phyloP scores from a whole-genome alignment of 2,797 vertebrate genomes.

The Chrysocyon brachyurus region DNA sequence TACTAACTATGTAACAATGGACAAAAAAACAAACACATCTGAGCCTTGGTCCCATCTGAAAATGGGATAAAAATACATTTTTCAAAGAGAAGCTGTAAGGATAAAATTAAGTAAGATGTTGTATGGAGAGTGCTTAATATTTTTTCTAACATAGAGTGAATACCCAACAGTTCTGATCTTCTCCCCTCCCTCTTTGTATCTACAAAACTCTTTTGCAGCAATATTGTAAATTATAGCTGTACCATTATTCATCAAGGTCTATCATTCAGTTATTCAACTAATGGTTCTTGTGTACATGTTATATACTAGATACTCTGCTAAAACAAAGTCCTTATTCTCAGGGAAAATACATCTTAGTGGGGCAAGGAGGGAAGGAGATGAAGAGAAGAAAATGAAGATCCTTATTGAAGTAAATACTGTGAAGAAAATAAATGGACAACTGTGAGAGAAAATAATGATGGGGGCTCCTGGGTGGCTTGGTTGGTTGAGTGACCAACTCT shows the following conservation, averaged over 20 bases:
- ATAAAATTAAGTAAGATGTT: conserved; percentile 4
- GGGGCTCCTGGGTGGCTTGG: background rate
- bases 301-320: background rate
- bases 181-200: background rate
- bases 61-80: background rate
- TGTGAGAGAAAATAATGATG: background rate
- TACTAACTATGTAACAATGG: background rate
- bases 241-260: background rate
- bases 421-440: background rate
- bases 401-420: background rate
- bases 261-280: background rate
- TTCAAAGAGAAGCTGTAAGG: background rate
- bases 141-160: background rate
- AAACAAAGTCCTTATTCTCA: background rate
- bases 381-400: background rate
- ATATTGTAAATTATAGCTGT: background rate
- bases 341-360: background rate
- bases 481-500: background rate
- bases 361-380: background rate
- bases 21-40: background rate
- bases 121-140: background rate
- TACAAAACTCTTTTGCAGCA: background rate
- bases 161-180: background rate
- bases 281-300: background rate
- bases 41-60: background rate